phyloP scores from a whole-genome alignment of 2,113 vertebrate genomes.

The Copsychus sechellarum region DNA sequence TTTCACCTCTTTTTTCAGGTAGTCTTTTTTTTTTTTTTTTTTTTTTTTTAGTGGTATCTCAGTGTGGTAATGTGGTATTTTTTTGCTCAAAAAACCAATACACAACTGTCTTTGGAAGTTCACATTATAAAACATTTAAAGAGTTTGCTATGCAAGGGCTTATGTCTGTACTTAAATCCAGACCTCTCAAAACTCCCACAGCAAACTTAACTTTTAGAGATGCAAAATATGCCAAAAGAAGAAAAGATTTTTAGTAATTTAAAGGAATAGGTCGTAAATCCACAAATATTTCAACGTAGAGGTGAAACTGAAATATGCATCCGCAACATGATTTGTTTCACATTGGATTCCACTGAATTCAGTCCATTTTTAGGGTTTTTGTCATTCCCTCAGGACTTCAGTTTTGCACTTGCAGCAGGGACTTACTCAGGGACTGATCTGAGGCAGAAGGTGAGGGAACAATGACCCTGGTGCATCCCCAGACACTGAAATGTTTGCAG shows the following conservation, averaged over 20 bases:
- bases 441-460: not conserved
- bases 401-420: not conserved
- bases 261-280: not conserved
- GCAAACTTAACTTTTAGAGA: not conserved
- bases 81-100: not conserved
- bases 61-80: not conserved
- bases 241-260: not conserved
- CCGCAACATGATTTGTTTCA: not conserved
- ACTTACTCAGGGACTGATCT: not conserved
- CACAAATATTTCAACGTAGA: not conserved
- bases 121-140: not conserved
- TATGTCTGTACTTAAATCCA: not conserved
- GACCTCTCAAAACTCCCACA: not conserved
- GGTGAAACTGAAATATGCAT: not conserved
- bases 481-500: not conserved
- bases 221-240: not conserved
- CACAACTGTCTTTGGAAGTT: not conserved
- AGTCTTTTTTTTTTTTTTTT: not conserved
- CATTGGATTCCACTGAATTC: not conserved
- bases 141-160: not conserved
- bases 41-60: too few species aligned
- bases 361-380: not conserved
- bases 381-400: not conserved
- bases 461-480: fast-evolving
- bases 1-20: not conserved